These are phyloP conservation scores for Hyposoter dolosus DNA, from an alignment of 2,888 invertebrate genomes.

Conservation along the genomic window DNA sequence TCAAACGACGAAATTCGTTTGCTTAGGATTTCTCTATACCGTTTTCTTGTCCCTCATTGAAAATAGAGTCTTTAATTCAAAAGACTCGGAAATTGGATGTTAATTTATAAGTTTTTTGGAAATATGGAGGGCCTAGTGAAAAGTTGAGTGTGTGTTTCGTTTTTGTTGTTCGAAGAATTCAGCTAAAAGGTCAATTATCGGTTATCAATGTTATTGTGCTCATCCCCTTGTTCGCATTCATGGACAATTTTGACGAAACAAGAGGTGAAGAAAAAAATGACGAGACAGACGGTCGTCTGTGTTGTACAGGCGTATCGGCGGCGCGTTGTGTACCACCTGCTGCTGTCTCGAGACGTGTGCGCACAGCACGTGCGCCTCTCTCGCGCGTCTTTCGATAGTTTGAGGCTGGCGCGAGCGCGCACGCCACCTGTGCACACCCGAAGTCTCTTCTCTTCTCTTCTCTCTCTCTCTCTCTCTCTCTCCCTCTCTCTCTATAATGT, in stretches of 20 bases:
- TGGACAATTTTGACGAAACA: slow-evolving; percentile 21
- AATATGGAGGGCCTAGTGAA: background rate
- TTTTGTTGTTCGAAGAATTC: background rate
- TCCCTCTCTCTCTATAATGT: slow-evolving; percentile 2
- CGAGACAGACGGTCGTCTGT: slow-evolving; percentile 45
- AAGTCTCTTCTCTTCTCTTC: slow-evolving; percentile 5
- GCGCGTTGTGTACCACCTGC: slow-evolving; percentile 56
- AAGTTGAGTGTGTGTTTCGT: background rate
- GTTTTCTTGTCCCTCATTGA: background rate
- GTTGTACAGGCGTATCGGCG: slow-evolving; percentile 47
- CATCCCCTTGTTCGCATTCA: background rate
- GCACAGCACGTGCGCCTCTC: slow-evolving; percentile 54
- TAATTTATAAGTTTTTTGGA: background rate
- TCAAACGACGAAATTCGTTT: background rate
- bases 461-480: background rate
- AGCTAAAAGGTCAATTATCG: slow-evolving; percentile 2
- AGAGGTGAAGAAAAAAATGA: slow-evolving; percentile 19
- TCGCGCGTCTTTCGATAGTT: slow-evolving; percentile 48
- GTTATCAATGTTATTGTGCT: slow-evolving; percentile 1
- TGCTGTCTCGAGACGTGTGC: slow-evolving; percentile 48
- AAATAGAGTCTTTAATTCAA: background rate
- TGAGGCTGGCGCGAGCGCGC: slow-evolving; percentile 44
- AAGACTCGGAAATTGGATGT: background rate
- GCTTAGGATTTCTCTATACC: background rate
- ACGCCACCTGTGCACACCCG: slow-evolving; percentile 57